Conservation (phyloP, 2,888 invertebrate species). For the Amiota communis region DNA sequence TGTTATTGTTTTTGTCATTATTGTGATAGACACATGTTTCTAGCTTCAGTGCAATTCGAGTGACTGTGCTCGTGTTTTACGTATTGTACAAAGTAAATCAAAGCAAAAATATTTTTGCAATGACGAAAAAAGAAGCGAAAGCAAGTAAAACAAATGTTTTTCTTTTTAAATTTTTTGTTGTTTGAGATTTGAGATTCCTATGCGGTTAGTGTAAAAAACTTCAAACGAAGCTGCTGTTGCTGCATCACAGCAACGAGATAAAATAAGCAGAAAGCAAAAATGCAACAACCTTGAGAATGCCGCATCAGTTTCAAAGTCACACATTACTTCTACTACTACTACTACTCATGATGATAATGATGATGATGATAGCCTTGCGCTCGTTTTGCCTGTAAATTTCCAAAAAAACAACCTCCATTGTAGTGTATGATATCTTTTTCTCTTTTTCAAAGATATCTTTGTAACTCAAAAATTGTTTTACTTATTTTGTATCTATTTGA, state of each 20-base stretch:
- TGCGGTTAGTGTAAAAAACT: neutral
- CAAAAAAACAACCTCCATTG: constrained; percentile 47
- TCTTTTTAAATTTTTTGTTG: neutral
- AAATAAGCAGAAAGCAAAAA: constrained; percentile 31
- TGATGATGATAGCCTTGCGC: constrained; percentile 12
- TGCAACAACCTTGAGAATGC: constrained; percentile 64
- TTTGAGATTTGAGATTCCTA: neutral
- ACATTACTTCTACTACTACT: constrained; percentile 32
- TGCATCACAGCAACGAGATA: neutral
- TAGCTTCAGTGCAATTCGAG: neutral
- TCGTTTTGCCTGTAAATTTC: constrained; percentile 25
- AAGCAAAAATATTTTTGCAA: neutral
- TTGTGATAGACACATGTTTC: neutral
- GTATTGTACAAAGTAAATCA: neutral
- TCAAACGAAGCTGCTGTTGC: constrained; percentile 5
- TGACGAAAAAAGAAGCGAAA: neutral
- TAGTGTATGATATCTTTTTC: constrained; percentile 22
- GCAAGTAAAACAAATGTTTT: neutral
- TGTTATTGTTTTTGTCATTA: neutral
- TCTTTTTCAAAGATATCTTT: constrained; percentile 16
- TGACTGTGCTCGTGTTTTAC: too few species aligned
- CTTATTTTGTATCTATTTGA: constrained; percentile 23
- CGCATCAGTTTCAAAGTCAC: constrained; percentile 42
- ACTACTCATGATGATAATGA: too few species aligned
- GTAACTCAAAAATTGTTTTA: too few species aligned